Evolutionary conservation across 2,888 invertebrate genomes (phyloP).

Genomic region (Eugnorisma glareosa): DNA sequence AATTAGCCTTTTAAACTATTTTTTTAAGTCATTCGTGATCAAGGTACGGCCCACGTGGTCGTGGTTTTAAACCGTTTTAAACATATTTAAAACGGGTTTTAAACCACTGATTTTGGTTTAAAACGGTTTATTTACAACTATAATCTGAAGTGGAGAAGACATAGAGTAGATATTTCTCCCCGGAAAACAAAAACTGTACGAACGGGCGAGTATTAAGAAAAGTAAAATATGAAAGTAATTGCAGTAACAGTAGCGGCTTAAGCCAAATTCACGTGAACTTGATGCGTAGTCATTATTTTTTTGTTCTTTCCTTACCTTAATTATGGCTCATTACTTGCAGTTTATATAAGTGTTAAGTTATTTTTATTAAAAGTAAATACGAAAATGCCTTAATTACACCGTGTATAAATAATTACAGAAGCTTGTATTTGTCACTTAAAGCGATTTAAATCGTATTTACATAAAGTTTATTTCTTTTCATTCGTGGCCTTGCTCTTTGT

Average conservation of each 20-base stretch:
- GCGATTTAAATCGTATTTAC: slow-evolving; percentile 24
- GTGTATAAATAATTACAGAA: slow-evolving; percentile 39
- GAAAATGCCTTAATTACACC: slow-evolving; percentile 34
- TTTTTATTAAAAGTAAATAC: slow-evolving; percentile 29
- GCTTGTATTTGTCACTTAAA: slow-evolving; percentile 23
- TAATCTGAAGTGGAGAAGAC: neutral
- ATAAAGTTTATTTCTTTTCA: neutral
- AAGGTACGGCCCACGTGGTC: no score
- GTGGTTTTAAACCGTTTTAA: no score
- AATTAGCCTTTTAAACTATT: no score
- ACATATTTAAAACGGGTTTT: no score
- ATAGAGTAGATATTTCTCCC: neutral
- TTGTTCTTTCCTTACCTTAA: slow-evolving; percentile 27
- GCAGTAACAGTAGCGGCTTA: neutral
- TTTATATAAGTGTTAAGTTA: slow-evolving; percentile 22
- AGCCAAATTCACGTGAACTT: slow-evolving; percentile 29
- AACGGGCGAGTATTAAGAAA: neutral
- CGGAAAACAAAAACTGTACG: neutral
- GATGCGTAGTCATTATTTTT: slow-evolving; percentile 5
- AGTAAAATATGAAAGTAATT: neutral
- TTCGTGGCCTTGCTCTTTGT: slow-evolving; percentile 19
- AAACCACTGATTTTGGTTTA: no score
- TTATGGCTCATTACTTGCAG: slow-evolving; percentile 31
- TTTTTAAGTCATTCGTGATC: no score
- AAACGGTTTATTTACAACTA: no score